Conservation (phyloP, 2,888 invertebrate genomes). For the Odontothrips loti region DNA sequence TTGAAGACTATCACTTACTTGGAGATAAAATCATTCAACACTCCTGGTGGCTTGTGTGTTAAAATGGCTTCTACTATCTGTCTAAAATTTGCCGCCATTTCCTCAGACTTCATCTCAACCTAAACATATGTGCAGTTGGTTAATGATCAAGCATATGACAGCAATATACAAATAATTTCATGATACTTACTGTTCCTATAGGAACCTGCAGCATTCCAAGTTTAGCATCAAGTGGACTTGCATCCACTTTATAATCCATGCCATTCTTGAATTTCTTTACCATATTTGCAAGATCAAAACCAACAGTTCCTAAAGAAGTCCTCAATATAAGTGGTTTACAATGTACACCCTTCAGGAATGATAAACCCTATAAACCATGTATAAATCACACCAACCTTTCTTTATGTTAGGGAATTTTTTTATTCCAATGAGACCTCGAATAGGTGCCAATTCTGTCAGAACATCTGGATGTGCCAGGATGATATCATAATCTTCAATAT, state of each 20-base stretch:
- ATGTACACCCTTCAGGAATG: background rate
- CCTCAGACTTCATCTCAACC: background rate
- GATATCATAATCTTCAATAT: conserved; percentile 61
- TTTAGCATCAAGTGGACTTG: conserved; percentile 56
- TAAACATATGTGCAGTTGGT: background rate
- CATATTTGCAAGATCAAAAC: conserved; percentile 57
- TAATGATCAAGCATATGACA: background rate
- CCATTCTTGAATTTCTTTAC: conserved; percentile 65
- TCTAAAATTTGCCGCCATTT: background rate
- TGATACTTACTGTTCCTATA: conserved; percentile 62
- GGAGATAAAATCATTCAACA: background rate
- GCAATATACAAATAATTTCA: conserved; percentile 23
- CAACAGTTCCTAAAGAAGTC: conserved; percentile 58
- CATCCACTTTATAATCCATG: conserved; percentile 65
- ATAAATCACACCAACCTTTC: conserved; percentile 40
- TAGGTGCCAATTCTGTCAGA: conserved; percentile 65
- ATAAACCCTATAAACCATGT: conserved; percentile 1
- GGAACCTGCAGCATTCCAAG: conserved; percentile 63
- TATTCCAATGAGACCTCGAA: conserved; percentile 70
- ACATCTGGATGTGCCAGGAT: conserved; percentile 76
- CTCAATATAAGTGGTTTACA: conserved; percentile 29
- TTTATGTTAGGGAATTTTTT: conserved; percentile 64
- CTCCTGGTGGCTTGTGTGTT: background rate
- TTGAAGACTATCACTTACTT: background rate
- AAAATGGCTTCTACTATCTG: background rate